phyloP scores from a whole-genome alignment of 2,888 invertebrate species.

The Cerastoderma edule region DNA sequence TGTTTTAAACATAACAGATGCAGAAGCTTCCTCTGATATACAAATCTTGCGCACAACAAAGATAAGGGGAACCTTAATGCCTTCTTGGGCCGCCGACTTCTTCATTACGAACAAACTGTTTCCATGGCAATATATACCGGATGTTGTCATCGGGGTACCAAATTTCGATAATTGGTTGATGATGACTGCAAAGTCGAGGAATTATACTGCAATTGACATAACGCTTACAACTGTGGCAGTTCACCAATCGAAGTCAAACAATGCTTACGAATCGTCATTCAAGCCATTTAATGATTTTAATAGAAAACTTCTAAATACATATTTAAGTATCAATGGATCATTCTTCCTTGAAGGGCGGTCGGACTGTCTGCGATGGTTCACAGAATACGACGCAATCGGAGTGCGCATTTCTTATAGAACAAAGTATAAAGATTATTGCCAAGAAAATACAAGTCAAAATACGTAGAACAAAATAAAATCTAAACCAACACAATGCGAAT shows the following conservation, averaged over 20 bases:
- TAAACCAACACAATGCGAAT: too few species aligned
- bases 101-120: constrained; percentile 37
- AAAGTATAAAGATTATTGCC: too few species aligned
- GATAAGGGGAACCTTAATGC: constrained; percentile 29
- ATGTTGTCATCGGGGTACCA: constrained; percentile 21
- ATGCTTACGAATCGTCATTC: not conserved
- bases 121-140: constrained; percentile 39
- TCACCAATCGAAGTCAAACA: constrained; percentile 20
- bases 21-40: constrained; percentile 36
- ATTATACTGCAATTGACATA: constrained; percentile 27
- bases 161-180: constrained; percentile 42
- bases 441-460: too few species aligned
- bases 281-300: not conserved
- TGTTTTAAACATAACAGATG: constrained; percentile 49
- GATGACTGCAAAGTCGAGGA: constrained; percentile 14
- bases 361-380: too few species aligned
- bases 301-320: not conserved
- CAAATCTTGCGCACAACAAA: constrained; percentile 33
- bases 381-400: too few species aligned
- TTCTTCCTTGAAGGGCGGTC: too few species aligned
- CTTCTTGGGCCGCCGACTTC: constrained; percentile 34
- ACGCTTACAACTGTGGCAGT: constrained; percentile 31
- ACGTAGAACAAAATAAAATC: too few species aligned
- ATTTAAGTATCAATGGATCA: not conserved
- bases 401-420: too few species aligned